Conservation (phyloP, 2,113 vertebrate genomes). For the Mobula hypostoma region DNA sequence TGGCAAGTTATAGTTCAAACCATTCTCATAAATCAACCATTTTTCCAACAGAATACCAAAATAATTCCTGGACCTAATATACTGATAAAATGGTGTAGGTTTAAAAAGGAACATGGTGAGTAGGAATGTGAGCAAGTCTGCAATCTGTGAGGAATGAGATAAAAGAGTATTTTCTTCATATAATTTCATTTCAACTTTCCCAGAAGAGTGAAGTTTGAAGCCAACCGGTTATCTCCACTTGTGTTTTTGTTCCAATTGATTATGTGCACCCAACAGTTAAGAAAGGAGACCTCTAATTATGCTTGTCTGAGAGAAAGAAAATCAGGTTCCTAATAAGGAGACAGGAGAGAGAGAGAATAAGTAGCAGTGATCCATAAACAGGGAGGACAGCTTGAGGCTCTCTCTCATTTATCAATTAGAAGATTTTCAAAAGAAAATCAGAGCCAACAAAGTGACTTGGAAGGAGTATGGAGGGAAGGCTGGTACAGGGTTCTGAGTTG, state of each 20-base stretch:
- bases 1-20: not conserved
- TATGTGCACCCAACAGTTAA: not conserved
- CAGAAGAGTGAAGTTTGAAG: not conserved
- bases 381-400: not conserved
- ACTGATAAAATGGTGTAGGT: not conserved
- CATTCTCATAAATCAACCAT: constrained; percentile 30
- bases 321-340: no score
- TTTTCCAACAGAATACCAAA: constrained; percentile 12
- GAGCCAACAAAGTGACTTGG: not conserved
- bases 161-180: not conserved
- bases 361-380: not conserved
- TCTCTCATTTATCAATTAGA: not conserved
- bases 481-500: no score
- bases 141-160: not conserved
- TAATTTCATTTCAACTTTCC: not conserved
- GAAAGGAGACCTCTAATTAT: not conserved
- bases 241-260: not conserved
- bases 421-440: not conserved
- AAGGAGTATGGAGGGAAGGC: not conserved
- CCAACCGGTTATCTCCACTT: not conserved
- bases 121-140: not conserved
- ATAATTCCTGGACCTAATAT: constrained; percentile 4
- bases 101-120: not conserved
- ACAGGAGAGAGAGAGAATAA: not conserved
- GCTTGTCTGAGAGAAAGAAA: not conserved